Base-by-base conservation (phyloP, 1,140 invertebrate genomes). In the Linepithema humile region DNA sequence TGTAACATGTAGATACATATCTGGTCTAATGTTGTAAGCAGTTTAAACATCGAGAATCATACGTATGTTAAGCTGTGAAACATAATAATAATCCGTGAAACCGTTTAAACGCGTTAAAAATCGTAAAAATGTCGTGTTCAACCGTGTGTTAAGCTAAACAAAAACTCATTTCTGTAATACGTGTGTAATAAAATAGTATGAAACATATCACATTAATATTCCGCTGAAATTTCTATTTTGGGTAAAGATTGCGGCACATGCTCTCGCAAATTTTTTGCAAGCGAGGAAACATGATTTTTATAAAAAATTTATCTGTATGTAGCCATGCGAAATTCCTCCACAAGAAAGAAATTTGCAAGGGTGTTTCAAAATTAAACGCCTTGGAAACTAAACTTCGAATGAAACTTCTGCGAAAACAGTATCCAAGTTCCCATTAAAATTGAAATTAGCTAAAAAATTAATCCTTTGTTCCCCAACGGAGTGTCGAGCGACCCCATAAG, bases 201-300 rank as follows among this genome's bases (percentile, higher is more conserved):
- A 48, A 62, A 7, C 12, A 4, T 26, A 32, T 59, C 26, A 12
- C 40, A 78, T 67, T 78, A 78, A 78, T 65, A 65, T 65, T 77
- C 9, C 10, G 20, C 15, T 60, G 17, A 50, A 5, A 5, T 50
- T 29, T 0, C 35, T 15, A 50, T 23, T 17, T 48, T 20, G n/a
- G 4, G 15, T 15, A 53, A 70, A 70, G 50, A 15, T 4, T 70
- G 15, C 38, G 35, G 35, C 9, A 40, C 7, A 29, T 5, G 6
- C 1, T 17, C 40, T 29, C 0, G 38, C n/a, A 64, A n/a, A 75
- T 38, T 78, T 78, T 32, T 67, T 67, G 12, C 38, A 17, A 65
- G 29, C 32, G 12, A 53, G 20, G 2, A 48, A 77, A 77, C 10
- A 67, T 75, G 23, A 75, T 67, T 75, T 50, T 40, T 7, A 20